Evolutionary conservation across 2,888 invertebrate species (phyloP).

Genomic region (Antheraea yamamai): DNA sequence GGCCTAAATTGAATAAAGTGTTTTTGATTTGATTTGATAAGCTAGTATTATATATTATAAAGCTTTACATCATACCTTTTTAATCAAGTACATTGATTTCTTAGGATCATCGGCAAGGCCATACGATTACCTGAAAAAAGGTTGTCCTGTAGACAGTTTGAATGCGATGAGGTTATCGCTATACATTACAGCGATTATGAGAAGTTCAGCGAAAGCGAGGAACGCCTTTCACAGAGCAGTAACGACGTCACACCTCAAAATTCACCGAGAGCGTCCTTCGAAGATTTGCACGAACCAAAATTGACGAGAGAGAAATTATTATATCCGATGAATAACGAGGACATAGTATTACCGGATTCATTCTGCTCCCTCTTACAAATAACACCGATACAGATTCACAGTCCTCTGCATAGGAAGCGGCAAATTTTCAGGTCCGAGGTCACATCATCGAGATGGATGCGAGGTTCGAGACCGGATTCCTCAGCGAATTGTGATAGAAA

Average conservation of each 20-base stretch:
- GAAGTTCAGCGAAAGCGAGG: slow-evolving; percentile 72
- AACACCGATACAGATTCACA: slow-evolving; percentile 69
- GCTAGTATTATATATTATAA: too few relatives aligned
- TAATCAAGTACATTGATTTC: slow-evolving; percentile 33
- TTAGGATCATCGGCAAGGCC: slow-evolving; percentile 69
- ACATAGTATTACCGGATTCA: slow-evolving; percentile 56
- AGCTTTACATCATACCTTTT: background rate
- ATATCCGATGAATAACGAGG: slow-evolving; percentile 50
- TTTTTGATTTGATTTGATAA: too few relatives aligned
- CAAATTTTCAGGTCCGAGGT: slow-evolving; percentile 72
- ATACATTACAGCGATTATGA: slow-evolving; percentile 74
- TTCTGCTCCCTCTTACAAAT: slow-evolving; percentile 75
- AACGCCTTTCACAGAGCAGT: slow-evolving; percentile 71
- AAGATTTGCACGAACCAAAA: slow-evolving; percentile 55
- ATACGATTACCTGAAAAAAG: slow-evolving; percentile 62
- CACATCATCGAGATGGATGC: slow-evolving; percentile 77
- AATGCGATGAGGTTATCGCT: slow-evolving; percentile 72
- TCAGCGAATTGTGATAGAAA: slow-evolving; percentile 69
- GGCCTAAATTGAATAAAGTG: too few relatives aligned
- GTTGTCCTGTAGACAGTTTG: slow-evolving; percentile 57
- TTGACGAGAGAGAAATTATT: slow-evolving; percentile 53
- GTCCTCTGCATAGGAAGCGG: slow-evolving; percentile 61
- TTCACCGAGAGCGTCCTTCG: slow-evolving; percentile 63
- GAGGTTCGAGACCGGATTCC: slow-evolving; percentile 67
- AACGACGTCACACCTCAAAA: slow-evolving; percentile 74